These are phyloP conservation scores for Karalla daura DNA, from an alignment of 2,797 vertebrate species.

Conservation along the genomic window DNA sequence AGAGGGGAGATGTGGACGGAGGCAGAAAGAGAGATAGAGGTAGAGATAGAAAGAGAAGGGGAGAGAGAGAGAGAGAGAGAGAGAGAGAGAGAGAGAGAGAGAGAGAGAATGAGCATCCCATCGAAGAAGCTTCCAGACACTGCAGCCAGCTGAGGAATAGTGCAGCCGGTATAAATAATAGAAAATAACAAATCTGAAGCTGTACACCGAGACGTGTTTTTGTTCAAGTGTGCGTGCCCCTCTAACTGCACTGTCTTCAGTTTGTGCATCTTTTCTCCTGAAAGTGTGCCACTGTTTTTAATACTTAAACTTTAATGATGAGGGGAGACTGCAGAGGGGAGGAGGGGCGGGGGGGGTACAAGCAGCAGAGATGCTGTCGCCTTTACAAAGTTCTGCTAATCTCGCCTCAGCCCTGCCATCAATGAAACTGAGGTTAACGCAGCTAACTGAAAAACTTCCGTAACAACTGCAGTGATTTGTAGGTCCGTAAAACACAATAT, in stretches of 20 bases:
- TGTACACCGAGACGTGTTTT: slow-evolving; percentile 1
- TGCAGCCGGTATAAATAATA: slow-evolving; percentile 3
- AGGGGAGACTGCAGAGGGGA: background rate
- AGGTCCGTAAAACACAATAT: no score
- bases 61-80: slow-evolving; percentile 50
- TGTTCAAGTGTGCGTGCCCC: background rate
- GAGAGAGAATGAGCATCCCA: slow-evolving; percentile 7
- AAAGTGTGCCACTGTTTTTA: slow-evolving; percentile 1
- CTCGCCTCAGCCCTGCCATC: background rate
- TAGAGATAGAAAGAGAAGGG: background rate
- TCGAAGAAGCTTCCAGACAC: slow-evolving; percentile 30
- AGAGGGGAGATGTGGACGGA: slow-evolving; percentile 20
- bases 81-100: slow-evolving; percentile 12
- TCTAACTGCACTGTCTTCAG: background rate
- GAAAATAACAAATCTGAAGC: background rate
- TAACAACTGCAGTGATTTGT: no score
- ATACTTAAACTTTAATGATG: background rate
- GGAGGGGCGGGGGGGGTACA: no score
- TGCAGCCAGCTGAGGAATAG: slow-evolving; percentile 13
- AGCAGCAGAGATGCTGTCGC: background rate
- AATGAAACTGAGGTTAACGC: no score
- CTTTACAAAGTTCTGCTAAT: background rate
- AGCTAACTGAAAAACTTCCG: no score
- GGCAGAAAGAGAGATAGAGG: slow-evolving; percentile 14
- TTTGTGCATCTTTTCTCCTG: background rate